Conservation (phyloP, 2,888 invertebrate genomes). For the Megastigmus dorsalis region DNA sequence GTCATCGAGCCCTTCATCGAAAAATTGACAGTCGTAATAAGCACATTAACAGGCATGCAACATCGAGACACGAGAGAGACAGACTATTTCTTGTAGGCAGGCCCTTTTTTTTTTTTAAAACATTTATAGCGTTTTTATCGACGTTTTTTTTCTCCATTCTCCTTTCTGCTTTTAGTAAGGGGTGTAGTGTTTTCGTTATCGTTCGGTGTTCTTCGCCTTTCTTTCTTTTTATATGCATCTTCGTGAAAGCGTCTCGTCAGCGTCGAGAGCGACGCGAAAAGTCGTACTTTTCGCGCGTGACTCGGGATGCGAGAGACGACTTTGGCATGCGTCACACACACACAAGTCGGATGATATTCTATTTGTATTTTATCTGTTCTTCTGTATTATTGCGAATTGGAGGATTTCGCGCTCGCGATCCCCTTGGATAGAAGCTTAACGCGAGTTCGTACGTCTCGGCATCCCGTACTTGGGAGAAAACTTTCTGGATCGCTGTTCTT, state of each 20-base stretch:
- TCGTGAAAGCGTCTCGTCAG: background rate
- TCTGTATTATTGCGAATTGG: slow-evolving; percentile 1
- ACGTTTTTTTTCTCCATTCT: too few species aligned
- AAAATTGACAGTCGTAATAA: slow-evolving; percentile 63
- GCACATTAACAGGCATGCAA: slow-evolving; percentile 65
- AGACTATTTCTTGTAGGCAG: slow-evolving; percentile 39
- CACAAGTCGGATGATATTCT: slow-evolving; percentile 1
- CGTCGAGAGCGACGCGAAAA: background rate
- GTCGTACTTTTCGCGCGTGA: background rate
- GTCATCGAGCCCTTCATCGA: slow-evolving; percentile 57
- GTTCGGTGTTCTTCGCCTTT: background rate
- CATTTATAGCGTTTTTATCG: slow-evolving; percentile 2
- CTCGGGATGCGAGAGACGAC: background rate
- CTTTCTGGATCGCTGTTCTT: slow-evolving; percentile 18
- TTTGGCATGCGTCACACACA: background rate
- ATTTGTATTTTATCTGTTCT: background rate
- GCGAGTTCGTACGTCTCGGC: slow-evolving; percentile 2
- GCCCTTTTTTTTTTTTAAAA: slow-evolving; percentile 43
- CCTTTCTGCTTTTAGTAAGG: too few species aligned
- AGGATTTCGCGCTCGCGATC: background rate
- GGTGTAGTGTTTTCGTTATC: background rate
- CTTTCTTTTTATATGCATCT: background rate
- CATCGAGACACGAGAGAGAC: slow-evolving; percentile 64
- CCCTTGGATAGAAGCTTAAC: background rate
- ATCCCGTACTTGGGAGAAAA: background rate